A percentile compares a stretch with the other conserved stretches of the same genome.
Evolutionary conservation across 2,113 vertebrate species (phyloP).

Genomic region (Trochalopteron elliotii): DNA sequence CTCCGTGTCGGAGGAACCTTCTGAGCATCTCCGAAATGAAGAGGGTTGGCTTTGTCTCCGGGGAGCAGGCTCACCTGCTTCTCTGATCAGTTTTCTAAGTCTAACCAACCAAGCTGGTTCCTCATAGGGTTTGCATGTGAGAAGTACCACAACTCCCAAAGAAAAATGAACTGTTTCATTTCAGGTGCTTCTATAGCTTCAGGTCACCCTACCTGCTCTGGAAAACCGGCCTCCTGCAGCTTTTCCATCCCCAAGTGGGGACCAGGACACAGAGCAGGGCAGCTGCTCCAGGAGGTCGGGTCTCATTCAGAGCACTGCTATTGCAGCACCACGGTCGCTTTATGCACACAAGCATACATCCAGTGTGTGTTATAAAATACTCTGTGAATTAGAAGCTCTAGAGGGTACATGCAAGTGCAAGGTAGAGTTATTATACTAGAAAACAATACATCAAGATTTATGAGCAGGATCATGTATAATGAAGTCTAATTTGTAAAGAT

Average conservation of each 20-base stretch:
- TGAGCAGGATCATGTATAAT: not conserved
- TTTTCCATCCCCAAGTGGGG: not conserved
- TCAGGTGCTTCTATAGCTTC: not conserved
- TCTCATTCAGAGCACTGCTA: not conserved
- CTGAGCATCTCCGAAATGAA: not conserved
- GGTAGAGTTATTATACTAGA: not conserved
- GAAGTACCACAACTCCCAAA: not conserved
- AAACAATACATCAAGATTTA: not conserved
- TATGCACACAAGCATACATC: not conserved
- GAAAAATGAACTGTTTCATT: not conserved
- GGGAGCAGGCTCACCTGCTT: not conserved
- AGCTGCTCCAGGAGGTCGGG: not conserved
- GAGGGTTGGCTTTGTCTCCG: not conserved
- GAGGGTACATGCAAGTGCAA: not conserved
- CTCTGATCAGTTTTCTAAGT: not conserved
- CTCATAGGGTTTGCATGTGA: not conserved
- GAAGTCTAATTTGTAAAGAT: slow-evolving; percentile 13
- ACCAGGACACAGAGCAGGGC: not conserved
- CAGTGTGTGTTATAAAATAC: not conserved
- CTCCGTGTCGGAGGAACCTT: not conserved
- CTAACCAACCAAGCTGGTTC: not conserved
- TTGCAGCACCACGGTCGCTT: not conserved
- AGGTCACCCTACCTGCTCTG: not conserved
- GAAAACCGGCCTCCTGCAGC: not conserved
- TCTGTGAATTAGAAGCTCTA: not conserved